Percentiles rank a stretch among this genome's conserved stretches.
phyloP scores from a whole-genome alignment of 35 echinoderm and acorn worm genomes.

The Ptychodera flava region DNA sequence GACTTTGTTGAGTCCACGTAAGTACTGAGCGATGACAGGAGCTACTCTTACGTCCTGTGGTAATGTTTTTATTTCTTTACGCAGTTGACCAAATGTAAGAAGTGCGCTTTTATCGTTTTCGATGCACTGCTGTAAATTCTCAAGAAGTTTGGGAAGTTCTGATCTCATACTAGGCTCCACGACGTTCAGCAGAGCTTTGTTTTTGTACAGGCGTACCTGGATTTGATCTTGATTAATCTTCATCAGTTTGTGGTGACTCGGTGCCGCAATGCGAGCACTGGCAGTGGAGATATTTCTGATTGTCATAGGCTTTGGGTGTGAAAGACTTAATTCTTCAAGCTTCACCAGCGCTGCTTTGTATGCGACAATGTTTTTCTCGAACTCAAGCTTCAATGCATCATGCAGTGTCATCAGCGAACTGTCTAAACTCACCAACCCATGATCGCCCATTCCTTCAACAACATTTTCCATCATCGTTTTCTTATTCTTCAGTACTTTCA shows the following conservation, averaged over 20 bases:
- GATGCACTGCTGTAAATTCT: constrained; percentile 68
- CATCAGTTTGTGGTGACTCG: constrained; percentile 83
- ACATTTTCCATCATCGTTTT: constrained; percentile 82
- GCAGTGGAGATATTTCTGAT: constrained; percentile 22
- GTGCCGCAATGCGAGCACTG: constrained; percentile 30
- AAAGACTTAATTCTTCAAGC: constrained; percentile 63
- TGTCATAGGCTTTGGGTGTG: constrained; percentile 65
- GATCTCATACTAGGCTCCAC: constrained; percentile 66
- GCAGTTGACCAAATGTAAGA: constrained; percentile 69
- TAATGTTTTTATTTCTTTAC: constrained; percentile 74
- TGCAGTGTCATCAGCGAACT: constrained; percentile 74
- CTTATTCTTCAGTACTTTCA: constrained; percentile 51
- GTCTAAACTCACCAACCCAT: constrained; percentile 48
- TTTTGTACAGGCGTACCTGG: constrained; percentile 77
- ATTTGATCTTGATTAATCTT: constrained; percentile 65
- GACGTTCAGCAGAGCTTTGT: constrained; percentile 85
- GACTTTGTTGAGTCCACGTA: constrained; percentile 64
- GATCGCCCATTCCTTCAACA: constrained; percentile 80
- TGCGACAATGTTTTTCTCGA: constrained; percentile 45
- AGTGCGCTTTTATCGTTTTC: constrained; percentile 96
- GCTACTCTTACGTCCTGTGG: constrained; percentile 77
- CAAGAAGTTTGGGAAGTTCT: constrained; percentile 58
- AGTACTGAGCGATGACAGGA: constrained; percentile 77
- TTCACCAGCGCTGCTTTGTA: constrained; percentile 73
- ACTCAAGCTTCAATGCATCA: constrained; percentile 78